phyloP scores from a whole-genome alignment of 2,797 vertebrate species.

The Rhinoraja longicauda region DNA sequence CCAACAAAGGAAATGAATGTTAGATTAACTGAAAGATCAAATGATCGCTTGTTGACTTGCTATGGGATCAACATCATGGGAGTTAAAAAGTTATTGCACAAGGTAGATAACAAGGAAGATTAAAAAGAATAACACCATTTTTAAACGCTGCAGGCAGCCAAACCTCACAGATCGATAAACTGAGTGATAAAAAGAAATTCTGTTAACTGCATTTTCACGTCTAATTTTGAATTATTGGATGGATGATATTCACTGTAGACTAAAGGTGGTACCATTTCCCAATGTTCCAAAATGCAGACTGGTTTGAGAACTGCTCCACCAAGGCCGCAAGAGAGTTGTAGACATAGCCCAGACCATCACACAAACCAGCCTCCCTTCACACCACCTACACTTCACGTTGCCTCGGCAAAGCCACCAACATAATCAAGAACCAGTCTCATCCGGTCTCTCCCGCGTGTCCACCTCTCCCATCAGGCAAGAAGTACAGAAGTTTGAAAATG shows the following conservation, averaged over 20 bases:
- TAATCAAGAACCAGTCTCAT: too few relatives aligned
- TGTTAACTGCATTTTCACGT: neutral
- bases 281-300: too few relatives aligned
- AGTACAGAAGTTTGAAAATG: too few relatives aligned
- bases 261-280: neutral
- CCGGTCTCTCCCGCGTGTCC: too few relatives aligned
- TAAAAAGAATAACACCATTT: neutral
- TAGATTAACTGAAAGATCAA: neutral
- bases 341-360: too few relatives aligned
- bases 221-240: neutral
- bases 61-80: neutral
- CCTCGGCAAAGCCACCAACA: too few relatives aligned
- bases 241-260: neutral
- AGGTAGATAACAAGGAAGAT: neutral
- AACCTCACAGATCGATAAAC: neutral
- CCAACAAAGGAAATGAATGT: neutral
- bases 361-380: too few relatives aligned
- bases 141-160: neutral
- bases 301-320: too few relatives aligned
- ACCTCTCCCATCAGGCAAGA: too few relatives aligned
- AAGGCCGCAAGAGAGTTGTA: too few relatives aligned
- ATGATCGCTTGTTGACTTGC: neutral
- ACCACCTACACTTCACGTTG: too few relatives aligned
- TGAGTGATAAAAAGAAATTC: neutral
- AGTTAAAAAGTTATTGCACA: neutral